Evolutionary conservation across 1,140 invertebrate species (phyloP), one percentile per base, ranked within the genome.

Genomic region (Copidosoma floridanum): DNA sequence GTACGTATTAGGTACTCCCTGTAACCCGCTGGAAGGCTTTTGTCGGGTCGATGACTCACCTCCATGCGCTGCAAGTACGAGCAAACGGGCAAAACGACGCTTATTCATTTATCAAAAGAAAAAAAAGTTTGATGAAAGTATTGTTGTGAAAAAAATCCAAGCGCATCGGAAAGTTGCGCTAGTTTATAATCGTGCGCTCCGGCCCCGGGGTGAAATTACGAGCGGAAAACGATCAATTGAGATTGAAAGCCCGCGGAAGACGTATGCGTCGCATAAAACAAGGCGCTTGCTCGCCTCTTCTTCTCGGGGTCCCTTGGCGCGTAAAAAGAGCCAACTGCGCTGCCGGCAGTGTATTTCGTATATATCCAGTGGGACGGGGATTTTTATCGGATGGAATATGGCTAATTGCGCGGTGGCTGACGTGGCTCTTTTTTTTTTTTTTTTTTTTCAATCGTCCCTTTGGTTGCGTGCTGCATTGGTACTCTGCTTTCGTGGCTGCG

Each of bases 241-340:
- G 57, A 44, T 59, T 47, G 48, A 59, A 59, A 44, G 56, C 37
- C 7, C 27, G 27, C 29, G 35, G 46, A 43, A 57, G 47, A 57
- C 35, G 24, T 57, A 50, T 48, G 35, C 29, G 40, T 46, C 21
- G 29, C 54, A 29, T 37, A 40, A 57, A 56, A 44, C 44, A 46
- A 56, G 47, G 23, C 43, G 46, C 24, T n/a, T n/a, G n/a, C n/a
- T n/a, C n/a, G n/a, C n/a, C n/a, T n/a, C n/a, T n/a, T n/a, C n/a
- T n/a, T n/a, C n/a, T n/a, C n/a, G n/a, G 20, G 16, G 21, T 24
- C 27, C 40, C 50, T 20, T 57, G 20, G 20, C 3, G 27, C 26
- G 35, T 44, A 46, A 46, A 55, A 12, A 18, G n/a, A n/a, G n/a
- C n/a, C n/a, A n/a, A n/a, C n/a, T n/a, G n/a, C n/a, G n/a, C n/a